Evolutionary conservation across 2,113 vertebrate genomes (phyloP).

Genomic region (Ranitomeya variabilis): DNA sequence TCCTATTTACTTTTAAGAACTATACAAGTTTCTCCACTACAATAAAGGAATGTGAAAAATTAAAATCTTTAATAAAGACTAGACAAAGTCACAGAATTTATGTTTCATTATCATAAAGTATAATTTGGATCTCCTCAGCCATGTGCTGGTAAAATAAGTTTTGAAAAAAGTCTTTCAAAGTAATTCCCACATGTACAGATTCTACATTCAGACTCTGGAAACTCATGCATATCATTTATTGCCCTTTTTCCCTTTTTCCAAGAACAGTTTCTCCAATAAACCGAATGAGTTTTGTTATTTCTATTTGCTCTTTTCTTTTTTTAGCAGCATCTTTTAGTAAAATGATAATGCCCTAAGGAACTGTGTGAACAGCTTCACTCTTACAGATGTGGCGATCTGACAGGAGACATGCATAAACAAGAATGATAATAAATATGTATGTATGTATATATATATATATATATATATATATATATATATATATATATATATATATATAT

Average conservation of each 20-base stretch:
- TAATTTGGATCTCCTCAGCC: no score
- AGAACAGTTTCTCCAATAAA: constrained; percentile 46
- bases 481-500: no score
- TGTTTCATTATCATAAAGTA: no score
- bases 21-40: no score
- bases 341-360: constrained; percentile 52
- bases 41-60: no score
- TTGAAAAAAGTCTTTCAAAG: not conserved
- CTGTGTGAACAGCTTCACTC: constrained; percentile 44
- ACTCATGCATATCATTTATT: constrained; percentile 51
- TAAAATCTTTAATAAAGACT: no score
- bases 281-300: constrained; percentile 45
- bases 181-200: not conserved
- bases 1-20: no score
- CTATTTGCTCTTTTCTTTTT: constrained; percentile 38
- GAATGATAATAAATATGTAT: constrained; percentile 13
- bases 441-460: no score
- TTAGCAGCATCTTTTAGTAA: constrained; percentile 41
- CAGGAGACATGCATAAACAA: constrained; percentile 33
- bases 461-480: no score
- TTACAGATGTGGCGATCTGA: constrained; percentile 52
- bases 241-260: constrained; percentile 47
- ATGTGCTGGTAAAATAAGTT: not conserved
- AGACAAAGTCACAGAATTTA: no score
- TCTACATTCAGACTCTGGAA: constrained; percentile 41